Conservation (phyloP, 2,113 vertebrate species). For the Amphiprion ocellaris region DNA sequence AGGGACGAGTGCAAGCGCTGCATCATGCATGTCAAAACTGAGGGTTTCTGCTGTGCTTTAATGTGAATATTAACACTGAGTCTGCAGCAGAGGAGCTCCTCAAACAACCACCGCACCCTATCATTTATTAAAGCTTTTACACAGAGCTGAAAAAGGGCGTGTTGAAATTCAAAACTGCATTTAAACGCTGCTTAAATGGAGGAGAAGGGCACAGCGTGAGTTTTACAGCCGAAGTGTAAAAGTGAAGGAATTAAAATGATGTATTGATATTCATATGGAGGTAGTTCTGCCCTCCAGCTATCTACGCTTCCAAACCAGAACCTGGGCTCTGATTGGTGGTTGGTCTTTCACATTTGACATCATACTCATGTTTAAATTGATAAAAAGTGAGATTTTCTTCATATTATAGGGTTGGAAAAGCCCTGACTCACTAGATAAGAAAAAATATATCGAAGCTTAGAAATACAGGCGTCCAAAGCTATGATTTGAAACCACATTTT, state of each 20-base stretch:
- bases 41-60: background rate
- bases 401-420: background rate
- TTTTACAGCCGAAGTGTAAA: background rate
- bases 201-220: background rate
- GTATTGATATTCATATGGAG: background rate
- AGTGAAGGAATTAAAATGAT: background rate
- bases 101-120: conserved; percentile 15
- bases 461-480: too few species aligned
- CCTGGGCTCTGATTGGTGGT: background rate
- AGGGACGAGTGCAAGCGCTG: background rate
- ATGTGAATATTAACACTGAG: conserved; percentile 15
- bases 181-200: background rate
- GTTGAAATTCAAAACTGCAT: conserved; percentile 13
- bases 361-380: too few species aligned
- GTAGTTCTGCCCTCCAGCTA: background rate
- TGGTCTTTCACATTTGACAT: too few species aligned
- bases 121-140: conserved; percentile 31
- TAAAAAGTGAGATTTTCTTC: too few species aligned
- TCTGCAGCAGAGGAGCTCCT: background rate
- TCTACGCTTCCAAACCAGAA: background rate
- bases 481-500: too few species aligned
- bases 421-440: background rate
- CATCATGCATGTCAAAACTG: conserved; percentile 35
- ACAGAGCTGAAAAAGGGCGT: background rate
- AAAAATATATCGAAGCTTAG: background rate